phyloP scores from a whole-genome alignment of 1,140 invertebrate genomes.

The Delia radicum region DNA sequence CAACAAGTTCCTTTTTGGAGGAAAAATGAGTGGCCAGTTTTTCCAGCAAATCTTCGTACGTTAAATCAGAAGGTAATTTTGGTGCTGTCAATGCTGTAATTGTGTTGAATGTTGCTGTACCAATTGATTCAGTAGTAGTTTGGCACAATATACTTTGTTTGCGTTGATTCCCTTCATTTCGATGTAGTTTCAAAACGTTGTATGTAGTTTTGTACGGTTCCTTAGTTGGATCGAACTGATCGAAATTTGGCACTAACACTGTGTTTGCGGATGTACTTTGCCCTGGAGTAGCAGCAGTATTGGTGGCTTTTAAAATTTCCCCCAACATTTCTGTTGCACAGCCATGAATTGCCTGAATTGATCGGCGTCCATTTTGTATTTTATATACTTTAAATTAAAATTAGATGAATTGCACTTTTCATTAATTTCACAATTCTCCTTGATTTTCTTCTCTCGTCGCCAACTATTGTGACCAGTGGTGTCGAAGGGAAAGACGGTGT shows the following conservation, averaged over 20 bases:
- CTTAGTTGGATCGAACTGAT: not conserved
- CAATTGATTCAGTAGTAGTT: conserved; percentile 5
- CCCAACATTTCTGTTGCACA: not conserved
- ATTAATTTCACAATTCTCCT: no score
- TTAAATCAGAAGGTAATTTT: not conserved
- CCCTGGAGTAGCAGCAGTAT: not conserved
- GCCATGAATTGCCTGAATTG: not conserved
- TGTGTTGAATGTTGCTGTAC: not conserved
- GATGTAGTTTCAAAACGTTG: not conserved
- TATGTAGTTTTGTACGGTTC: not conserved
- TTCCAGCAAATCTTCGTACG: not conserved
- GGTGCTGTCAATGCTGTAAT: not conserved
- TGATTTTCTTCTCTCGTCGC: no score
- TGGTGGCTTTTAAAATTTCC: not conserved
- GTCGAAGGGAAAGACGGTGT: no score
- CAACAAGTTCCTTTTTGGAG: no score
- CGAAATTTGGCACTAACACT: not conserved
- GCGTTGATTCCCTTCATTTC: not conserved
- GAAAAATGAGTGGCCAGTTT: no score
- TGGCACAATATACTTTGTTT: not conserved
- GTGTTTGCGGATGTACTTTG: not conserved
- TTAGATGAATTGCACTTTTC: no score
- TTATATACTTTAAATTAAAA: no score
- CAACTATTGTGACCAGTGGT: no score
- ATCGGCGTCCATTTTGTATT: not conserved